These are phyloP conservation scores for Decapterus maruadsi DNA, from an alignment of 2,797 vertebrate genomes.

Conservation along the genomic window DNA sequence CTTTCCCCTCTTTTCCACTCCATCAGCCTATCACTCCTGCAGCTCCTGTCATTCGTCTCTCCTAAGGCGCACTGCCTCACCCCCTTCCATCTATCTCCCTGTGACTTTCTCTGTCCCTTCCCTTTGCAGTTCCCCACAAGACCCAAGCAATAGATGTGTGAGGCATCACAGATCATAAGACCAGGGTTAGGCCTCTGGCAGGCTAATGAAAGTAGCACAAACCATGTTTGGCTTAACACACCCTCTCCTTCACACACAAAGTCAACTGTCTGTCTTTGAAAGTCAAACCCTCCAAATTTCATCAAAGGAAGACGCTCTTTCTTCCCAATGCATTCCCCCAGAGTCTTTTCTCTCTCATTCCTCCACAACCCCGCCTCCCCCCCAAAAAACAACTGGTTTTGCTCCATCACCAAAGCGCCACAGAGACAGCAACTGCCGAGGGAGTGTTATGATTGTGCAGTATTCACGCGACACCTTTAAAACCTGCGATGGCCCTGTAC, in stretches of 20 bases:
- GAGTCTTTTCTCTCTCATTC: slow-evolving; percentile 6
- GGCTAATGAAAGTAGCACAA: background rate
- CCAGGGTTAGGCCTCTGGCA: slow-evolving; percentile 12
- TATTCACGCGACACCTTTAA: slow-evolving; percentile 63
- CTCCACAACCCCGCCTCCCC: background rate
- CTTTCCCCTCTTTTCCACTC: background rate
- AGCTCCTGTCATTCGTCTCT: slow-evolving; percentile 5
- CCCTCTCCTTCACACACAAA: slow-evolving; percentile 11
- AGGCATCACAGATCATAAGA: background rate
- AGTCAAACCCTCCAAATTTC: slow-evolving; percentile 15
- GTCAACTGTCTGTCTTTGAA: slow-evolving; percentile 13
- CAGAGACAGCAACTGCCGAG: slow-evolving; percentile 44
- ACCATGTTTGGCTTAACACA: slow-evolving; percentile 1
- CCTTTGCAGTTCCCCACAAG: slow-evolving; percentile 12
- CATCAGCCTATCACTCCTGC: slow-evolving; percentile 17
- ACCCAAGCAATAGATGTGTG: slow-evolving; percentile 1
- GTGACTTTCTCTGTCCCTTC: slow-evolving; percentile 24
- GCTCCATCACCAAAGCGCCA: slow-evolving; percentile 33
- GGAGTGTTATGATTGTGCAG: slow-evolving; percentile 36
- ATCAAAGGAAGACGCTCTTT: slow-evolving; percentile 1
- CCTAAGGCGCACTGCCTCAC: slow-evolving; percentile 4
- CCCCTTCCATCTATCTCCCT: slow-evolving; percentile 16
- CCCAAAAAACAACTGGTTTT: slow-evolving; percentile 8
- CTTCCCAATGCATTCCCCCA: background rate
- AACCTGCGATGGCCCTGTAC: slow-evolving; percentile 66